Evolutionary conservation across 2,113 vertebrate species (phyloP).

Genomic region (Labeo rohita): DNA sequence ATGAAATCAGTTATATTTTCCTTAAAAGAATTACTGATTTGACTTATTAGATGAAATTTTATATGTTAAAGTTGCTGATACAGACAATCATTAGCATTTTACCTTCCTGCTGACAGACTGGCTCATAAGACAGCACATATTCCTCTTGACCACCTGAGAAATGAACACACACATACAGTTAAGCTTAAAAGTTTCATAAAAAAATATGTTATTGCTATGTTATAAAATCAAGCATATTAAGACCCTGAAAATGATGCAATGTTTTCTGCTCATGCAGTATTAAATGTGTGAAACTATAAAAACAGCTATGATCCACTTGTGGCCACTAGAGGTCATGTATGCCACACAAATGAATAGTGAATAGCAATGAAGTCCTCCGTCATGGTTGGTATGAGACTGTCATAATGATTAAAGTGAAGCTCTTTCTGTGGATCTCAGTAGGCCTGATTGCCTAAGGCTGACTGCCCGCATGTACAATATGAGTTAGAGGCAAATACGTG

Average conservation of each 20-base stretch:
- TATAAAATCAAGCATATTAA: slow-evolving; percentile 3
- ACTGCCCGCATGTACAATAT: background rate
- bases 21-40: background rate
- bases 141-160: slow-evolving; percentile 93
- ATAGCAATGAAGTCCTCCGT: slow-evolving; percentile 24
- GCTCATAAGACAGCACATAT: slow-evolving; percentile 93
- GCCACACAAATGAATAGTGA: background rate
- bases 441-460: slow-evolving; percentile 11
- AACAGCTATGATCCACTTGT: slow-evolving; percentile 1
- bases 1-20: background rate
- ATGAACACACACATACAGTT: background rate
- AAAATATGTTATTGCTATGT: background rate
- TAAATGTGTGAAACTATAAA: background rate
- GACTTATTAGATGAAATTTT: background rate
- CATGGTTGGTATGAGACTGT: background rate
- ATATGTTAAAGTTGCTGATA: background rate
- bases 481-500: background rate
- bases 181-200: background rate
- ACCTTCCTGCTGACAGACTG: slow-evolving; percentile 96
- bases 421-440: slow-evolving; percentile 17
- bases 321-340: slow-evolving; percentile 7
- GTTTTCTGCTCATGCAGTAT: background rate
- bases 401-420: slow-evolving; percentile 20
- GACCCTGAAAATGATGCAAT: background rate
- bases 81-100: slow-evolving; percentile 56